These are phyloP conservation scores for Tetragnatha montana DNA, from an alignment of 2,888 invertebrate genomes.

Conservation along the genomic window DNA sequence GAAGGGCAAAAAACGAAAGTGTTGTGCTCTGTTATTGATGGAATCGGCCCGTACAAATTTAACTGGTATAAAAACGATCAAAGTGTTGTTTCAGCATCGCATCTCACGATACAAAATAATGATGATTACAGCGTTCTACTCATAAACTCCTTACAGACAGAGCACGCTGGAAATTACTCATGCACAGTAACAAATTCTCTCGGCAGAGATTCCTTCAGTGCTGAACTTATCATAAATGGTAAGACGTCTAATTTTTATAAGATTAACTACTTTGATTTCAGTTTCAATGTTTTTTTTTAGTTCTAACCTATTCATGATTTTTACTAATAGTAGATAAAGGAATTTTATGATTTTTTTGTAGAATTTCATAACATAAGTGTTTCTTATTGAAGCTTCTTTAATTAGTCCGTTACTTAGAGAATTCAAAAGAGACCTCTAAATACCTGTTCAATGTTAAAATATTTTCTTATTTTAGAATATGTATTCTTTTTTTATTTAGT, in stretches of 20 bases:
- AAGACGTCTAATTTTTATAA: constrained; percentile 8
- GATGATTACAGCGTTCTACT: constrained; percentile 55
- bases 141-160: constrained; percentile 24
- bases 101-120: constrained; percentile 42
- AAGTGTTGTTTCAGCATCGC: not conserved
- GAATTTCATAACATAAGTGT: not conserved
- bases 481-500: constrained; percentile 23
- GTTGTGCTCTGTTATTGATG: constrained; percentile 43
- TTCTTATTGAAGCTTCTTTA: not conserved
- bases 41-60: constrained; percentile 56
- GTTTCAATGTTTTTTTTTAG: too few relatives aligned
- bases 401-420: not conserved
- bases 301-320: too few relatives aligned
- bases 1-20: constrained; percentile 59
- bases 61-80: constrained; percentile 64
- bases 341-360: not conserved
- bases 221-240: constrained; percentile 64
- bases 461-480: too few relatives aligned
- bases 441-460: too few relatives aligned
- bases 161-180: constrained; percentile 66
- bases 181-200: constrained; percentile 56
- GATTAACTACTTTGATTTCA: too few relatives aligned
- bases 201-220: constrained; percentile 52
- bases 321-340: not conserved
- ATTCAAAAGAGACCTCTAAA: too few relatives aligned